Evolutionary conservation across 2,888 invertebrate genomes (phyloP), one percentile per base, ranked within the genome.

Genomic region (Tipula lateralis): DNA sequence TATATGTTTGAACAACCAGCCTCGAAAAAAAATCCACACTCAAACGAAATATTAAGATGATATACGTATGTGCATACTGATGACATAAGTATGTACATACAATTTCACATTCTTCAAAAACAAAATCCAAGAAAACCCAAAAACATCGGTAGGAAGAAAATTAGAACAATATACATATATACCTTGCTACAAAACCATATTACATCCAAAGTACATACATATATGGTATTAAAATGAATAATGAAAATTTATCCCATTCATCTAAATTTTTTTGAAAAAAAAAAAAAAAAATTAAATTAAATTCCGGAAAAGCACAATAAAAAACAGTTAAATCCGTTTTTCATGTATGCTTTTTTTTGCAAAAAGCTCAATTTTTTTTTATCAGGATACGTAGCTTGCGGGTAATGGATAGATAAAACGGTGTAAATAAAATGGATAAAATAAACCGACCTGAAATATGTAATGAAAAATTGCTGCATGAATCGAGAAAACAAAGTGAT

Each of bases 291-390:
- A 24, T 66, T 66, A 66, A 66, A 66, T 66, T 66, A 66, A 66
- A 66, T 66, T 66, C 66, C 66, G 66, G 66, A 66, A 66, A 66
- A 24, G 66, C 66, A 66, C 66, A 66, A 66, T 66, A 66, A 66
- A 66, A 66, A 66, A 66, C 66, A 66, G 66, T 66, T 6, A 66
- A 66, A 66, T 66, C 66, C 66, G 66, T 66, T 66, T 66, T 24
- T 24, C 24, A 66, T 66, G 66, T 24, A 66, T 66, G 66, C 24
- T 66, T 66, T 66, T 66, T 66, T 66, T 19, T 9, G 50, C 50
- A 50, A 50, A 24, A 9, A 24, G 12, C 24, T 66, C 66, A 50
- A 50, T 36, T 36, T 36, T 36, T 36, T 16, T 44, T 66, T 66
- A 66, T 66, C 66, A 66, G 66, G 66, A 66, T 66, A 24, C 24